phyloP scores from a whole-genome alignment of 2,113 vertebrate genomes.

The Tragelaphus scriptus region DNA sequence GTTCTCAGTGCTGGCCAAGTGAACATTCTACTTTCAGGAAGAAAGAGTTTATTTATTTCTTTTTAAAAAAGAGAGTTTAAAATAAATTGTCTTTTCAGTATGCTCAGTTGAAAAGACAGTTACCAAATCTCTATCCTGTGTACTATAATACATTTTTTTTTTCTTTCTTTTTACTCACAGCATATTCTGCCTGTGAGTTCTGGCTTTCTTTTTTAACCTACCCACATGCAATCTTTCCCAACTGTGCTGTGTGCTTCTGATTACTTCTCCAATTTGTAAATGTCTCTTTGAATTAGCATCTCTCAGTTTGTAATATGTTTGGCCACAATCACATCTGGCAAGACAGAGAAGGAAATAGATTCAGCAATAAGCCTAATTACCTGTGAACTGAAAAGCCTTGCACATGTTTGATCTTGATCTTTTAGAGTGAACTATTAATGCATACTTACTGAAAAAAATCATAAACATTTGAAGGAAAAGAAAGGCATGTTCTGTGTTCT shows the following conservation, averaged over 20 bases:
- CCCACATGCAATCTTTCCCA: background rate
- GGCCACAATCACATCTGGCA: background rate
- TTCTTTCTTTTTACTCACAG: background rate
- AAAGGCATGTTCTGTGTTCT: background rate
- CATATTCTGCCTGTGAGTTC: background rate
- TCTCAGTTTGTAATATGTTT: background rate
- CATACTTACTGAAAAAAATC: background rate
- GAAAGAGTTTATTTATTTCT: background rate
- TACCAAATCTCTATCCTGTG: background rate
- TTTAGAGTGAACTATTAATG: background rate
- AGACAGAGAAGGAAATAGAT: background rate
- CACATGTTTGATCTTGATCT: background rate
- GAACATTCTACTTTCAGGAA: background rate
- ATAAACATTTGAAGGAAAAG: background rate
- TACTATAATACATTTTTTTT: background rate
- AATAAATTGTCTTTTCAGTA: background rate
- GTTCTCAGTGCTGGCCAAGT: background rate
- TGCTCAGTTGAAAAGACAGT: background rate
- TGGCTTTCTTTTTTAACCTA: background rate
- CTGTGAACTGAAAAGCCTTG: background rate
- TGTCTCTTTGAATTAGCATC: constrained; percentile 25
- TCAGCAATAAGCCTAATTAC: background rate
- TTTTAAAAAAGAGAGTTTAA: background rate
- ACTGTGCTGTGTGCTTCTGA: background rate
- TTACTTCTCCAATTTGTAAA: constrained; percentile 14